phyloP scores from a whole-genome alignment of 2,888 invertebrate species.

The Ophion obscuratus region DNA sequence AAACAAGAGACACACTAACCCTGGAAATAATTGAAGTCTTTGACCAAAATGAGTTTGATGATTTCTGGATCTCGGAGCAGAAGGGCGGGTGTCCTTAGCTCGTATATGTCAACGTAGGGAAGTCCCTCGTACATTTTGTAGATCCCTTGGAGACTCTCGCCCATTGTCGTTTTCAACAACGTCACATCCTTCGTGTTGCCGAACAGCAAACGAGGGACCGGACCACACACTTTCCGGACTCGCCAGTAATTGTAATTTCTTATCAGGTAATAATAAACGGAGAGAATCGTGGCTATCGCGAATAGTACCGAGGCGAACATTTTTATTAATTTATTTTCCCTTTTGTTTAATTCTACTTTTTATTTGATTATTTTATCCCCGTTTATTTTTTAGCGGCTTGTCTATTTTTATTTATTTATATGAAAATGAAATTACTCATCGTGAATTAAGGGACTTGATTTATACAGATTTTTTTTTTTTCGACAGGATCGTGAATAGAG shows the following conservation, averaged over 20 bases:
- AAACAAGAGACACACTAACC: constrained; percentile 46
- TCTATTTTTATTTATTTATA: too few species aligned
- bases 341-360: too few species aligned
- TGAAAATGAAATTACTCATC: too few species aligned
- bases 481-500: too few species aligned
- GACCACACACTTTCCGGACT: constrained; percentile 74
- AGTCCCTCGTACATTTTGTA: constrained; percentile 71
- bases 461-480: too few species aligned
- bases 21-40: constrained; percentile 77
- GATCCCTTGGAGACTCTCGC: constrained; percentile 68
- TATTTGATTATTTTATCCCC: neutral
- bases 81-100: constrained; percentile 74
- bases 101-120: constrained; percentile 73
- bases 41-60: constrained; percentile 75
- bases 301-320: constrained; percentile 51
- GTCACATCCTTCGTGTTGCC: constrained; percentile 79
- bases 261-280: constrained; percentile 69
- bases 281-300: constrained; percentile 27
- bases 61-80: constrained; percentile 75
- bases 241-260: constrained; percentile 80
- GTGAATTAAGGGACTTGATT: too few species aligned
- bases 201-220: constrained; percentile 77
- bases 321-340: neutral
- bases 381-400: too few species aligned
- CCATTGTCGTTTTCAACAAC: constrained; percentile 69